Evolutionary conservation across 2,797 vertebrate species (phyloP).

Genomic region (Phoeniculus purpureus): DNA sequence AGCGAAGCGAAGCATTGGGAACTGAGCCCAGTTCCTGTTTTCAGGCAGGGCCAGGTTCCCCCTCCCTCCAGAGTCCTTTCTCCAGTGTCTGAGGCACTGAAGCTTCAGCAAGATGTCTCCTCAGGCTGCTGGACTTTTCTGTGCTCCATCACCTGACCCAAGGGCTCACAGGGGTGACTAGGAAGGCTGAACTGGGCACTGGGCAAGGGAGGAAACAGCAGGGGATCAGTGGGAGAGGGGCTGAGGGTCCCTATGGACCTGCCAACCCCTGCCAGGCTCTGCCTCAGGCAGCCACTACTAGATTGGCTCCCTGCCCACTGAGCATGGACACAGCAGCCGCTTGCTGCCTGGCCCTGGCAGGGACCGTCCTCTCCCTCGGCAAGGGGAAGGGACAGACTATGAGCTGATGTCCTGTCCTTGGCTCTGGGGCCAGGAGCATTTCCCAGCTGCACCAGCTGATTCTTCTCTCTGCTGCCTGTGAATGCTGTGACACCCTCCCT

Average conservation of each 20-base stretch:
- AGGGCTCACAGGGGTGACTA: fast-evolving
- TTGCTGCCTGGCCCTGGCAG: background rate
- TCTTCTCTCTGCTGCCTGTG: background rate
- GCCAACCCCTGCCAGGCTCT: background rate
- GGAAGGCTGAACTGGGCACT: fast-evolving
- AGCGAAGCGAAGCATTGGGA: fast-evolving
- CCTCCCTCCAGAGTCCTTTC: background rate
- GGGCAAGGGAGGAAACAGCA: fast-evolving
- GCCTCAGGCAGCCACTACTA: background rate
- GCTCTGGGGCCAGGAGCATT: background rate
- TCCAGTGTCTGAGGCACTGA: fast-evolving
- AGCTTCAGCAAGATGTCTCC: background rate
- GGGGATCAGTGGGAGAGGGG: background rate
- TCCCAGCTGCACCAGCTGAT: background rate
- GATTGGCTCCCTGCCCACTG: fast-evolving
- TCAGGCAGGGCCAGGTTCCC: background rate
- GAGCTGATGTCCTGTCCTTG: background rate
- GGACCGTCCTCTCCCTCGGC: background rate
- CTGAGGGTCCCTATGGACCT: fast-evolving
- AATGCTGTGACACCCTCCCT: background rate
- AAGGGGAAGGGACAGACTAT: background rate
- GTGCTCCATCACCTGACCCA: fast-evolving
- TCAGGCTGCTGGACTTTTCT: background rate
- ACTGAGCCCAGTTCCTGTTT: background rate
- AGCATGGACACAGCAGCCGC: fast-evolving